Percentiles rank a stretch among this genome's conserved stretches.
Evolutionary conservation across 2,797 vertebrate species (phyloP).

Genomic region (Pangasius larnaudii): DNA sequence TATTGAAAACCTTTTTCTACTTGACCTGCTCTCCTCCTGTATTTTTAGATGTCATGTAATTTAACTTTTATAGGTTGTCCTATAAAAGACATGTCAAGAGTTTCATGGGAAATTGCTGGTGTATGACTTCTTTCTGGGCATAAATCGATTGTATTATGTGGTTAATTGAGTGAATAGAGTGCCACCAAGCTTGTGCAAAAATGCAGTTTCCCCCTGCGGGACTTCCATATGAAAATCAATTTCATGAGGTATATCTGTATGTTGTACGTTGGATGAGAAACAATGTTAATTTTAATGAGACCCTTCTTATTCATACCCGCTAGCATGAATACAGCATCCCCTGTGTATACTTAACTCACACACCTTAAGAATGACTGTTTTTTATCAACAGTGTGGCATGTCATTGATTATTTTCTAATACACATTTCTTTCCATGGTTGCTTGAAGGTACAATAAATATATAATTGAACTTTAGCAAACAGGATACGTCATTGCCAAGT

Average conservation of each 20-base stretch:
- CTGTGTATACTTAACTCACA: neutral
- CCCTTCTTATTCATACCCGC: conserved; percentile 47
- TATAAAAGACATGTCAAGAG: conserved; percentile 56
- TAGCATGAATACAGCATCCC: conserved; percentile 14
- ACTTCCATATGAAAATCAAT: conserved; percentile 78
- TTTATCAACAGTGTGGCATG: conserved; percentile 10
- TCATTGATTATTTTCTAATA: conserved; percentile 29
- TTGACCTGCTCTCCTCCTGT: conserved; percentile 41
- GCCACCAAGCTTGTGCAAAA: conserved; percentile 70
- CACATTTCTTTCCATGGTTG: neutral
- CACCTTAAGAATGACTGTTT: neutral
- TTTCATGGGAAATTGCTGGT: conserved; percentile 60
- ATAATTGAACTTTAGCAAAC: conserved; percentile 11
- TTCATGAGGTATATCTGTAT: conserved; percentile 74
- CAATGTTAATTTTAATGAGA: conserved; percentile 68
- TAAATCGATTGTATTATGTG: conserved; percentile 64
- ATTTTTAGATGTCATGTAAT: conserved; percentile 49
- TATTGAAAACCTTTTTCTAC: conserved; percentile 45
- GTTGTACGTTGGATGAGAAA: conserved; percentile 74
- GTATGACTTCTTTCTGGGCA: conserved; percentile 57
- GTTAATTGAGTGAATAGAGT: conserved; percentile 66
- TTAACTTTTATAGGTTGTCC: conserved; percentile 42
- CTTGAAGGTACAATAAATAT: conserved; percentile 28
- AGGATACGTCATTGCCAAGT: conserved; percentile 1
- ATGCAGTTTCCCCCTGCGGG: conserved; percentile 74